phyloP scores from a whole-genome alignment of 2,797 vertebrate genomes.

The Peromyscus eremicus region DNA sequence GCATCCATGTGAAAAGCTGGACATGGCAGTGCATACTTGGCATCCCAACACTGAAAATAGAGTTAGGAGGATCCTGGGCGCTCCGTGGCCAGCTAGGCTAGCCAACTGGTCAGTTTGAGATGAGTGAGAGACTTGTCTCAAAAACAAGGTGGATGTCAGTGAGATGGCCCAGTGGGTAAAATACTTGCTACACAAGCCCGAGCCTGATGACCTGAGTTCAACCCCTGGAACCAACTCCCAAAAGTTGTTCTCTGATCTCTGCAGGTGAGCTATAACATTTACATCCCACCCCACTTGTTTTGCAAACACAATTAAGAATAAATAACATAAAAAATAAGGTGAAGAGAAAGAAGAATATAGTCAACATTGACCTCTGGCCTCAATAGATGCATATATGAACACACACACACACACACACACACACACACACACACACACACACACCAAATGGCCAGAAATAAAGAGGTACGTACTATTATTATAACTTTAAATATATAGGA shows the following conservation, averaged over 20 bases:
- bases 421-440: background rate
- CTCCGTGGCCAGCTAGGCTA: background rate
- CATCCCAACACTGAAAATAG: background rate
- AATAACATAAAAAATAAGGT: background rate
- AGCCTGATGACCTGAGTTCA: background rate
- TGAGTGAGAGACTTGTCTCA: background rate
- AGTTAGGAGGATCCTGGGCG: background rate
- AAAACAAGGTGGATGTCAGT: background rate
- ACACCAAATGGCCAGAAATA: background rate
- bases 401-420: background rate
- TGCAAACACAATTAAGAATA: background rate
- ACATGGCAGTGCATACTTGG: background rate
- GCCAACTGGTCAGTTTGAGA: background rate
- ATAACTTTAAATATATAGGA: background rate
- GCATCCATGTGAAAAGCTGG: background rate
- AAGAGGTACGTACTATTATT: background rate
- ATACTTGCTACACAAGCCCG: background rate
- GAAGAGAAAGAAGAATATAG: background rate
- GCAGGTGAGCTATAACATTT: background rate
- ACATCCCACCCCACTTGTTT: too few species aligned
- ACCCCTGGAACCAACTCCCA: background rate
- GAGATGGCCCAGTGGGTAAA: background rate
- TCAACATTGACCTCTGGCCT: background rate
- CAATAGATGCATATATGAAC: too few species aligned
- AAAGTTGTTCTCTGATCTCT: background rate